These are phyloP conservation scores for Petrosia ficiformis DNA, from an alignment of 37 sponge, comb jelly and placozoan genomes.

Conservation along the genomic window DNA sequence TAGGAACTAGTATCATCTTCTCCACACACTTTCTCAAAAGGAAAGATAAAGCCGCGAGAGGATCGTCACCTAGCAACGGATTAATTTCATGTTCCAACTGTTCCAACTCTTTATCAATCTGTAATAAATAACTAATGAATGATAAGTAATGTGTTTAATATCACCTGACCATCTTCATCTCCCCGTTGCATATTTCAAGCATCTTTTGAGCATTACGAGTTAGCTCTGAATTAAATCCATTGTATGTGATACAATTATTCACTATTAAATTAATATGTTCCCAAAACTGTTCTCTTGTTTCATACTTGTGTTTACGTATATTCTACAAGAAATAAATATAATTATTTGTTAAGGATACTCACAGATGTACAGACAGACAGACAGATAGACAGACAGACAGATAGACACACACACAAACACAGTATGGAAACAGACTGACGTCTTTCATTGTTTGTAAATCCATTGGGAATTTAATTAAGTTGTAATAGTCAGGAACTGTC, in stretches of 20 bases:
- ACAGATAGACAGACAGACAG: too few species aligned
- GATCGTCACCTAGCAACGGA: conserved; percentile 72
- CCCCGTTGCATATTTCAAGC: conserved; percentile 62
- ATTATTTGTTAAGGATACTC: background rate
- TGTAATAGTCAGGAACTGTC: conserved; percentile 92
- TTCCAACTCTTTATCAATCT: conserved; percentile 69
- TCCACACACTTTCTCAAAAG: conserved; percentile 57
- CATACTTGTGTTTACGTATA: conserved; percentile 61
- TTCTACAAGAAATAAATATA: conserved; percentile 62
- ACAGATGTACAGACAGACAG: too few species aligned
- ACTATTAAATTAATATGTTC: conserved; percentile 90
- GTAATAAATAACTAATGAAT: background rate
- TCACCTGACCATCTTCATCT: conserved; percentile 50
- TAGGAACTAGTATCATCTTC: conserved; percentile 57
- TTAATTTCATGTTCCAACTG: conserved; percentile 78
- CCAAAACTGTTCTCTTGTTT: conserved; percentile 70
- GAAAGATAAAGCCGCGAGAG: conserved; percentile 61
- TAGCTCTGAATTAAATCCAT: conserved; percentile 72
- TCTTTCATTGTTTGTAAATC: conserved; percentile 96
- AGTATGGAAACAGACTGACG: conserved; percentile 28
- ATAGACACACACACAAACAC: too few species aligned
- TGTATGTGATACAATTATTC: conserved; percentile 90
- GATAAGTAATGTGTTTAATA: background rate
- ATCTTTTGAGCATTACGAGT: conserved; percentile 71
- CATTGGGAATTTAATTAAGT: conserved; percentile 93